A percentile compares a stretch with the other conserved stretches of the same genome.
Conservation (phyloP, 2,888 invertebrate genomes). For the Synergus itoensis region DNA sequence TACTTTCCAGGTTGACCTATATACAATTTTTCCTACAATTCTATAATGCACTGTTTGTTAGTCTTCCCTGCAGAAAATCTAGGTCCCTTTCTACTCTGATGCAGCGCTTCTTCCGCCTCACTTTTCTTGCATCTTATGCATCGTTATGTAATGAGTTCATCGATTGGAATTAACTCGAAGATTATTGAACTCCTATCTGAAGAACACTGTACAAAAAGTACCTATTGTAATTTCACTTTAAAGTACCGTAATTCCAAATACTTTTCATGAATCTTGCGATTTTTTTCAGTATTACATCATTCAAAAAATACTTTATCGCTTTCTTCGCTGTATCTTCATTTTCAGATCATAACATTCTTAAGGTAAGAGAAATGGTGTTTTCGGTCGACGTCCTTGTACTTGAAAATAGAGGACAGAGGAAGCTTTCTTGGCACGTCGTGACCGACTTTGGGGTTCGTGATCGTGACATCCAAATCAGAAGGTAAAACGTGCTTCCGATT, state of each 20-base stretch:
- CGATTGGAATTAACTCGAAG: conserved; percentile 49
- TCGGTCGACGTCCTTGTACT: neutral
- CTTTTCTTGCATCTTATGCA: conserved; percentile 34
- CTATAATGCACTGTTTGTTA: conserved; percentile 1
- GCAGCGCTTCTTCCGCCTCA: conserved; percentile 13
- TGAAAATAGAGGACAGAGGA: neutral
- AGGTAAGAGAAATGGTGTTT: neutral
- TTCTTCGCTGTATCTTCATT: neutral
- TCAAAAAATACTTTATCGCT: neutral
- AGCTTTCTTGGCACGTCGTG: conserved; percentile 32
- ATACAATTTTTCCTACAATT: conserved; percentile 24
- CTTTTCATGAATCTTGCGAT: neutral
- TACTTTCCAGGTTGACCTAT: conserved; percentile 40
- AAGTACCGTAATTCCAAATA: neutral
- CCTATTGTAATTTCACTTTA: neutral
- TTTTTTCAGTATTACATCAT: neutral
- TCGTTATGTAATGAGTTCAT: conserved; percentile 54
- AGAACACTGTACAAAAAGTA: too few relatives aligned
- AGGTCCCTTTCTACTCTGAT: conserved; percentile 42
- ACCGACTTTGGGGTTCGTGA: conserved; percentile 31
- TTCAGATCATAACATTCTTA: neutral
- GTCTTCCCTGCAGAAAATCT: conserved; percentile 17
- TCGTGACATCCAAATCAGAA: conserved; percentile 31
- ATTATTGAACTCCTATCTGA: conserved; percentile 47
- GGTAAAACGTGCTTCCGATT: conserved; percentile 23